Evolutionary conservation across 2,113 vertebrate species (phyloP), one percentile per base, ranked within the genome.

Genomic region (Anas platyrhynchos): DNA sequence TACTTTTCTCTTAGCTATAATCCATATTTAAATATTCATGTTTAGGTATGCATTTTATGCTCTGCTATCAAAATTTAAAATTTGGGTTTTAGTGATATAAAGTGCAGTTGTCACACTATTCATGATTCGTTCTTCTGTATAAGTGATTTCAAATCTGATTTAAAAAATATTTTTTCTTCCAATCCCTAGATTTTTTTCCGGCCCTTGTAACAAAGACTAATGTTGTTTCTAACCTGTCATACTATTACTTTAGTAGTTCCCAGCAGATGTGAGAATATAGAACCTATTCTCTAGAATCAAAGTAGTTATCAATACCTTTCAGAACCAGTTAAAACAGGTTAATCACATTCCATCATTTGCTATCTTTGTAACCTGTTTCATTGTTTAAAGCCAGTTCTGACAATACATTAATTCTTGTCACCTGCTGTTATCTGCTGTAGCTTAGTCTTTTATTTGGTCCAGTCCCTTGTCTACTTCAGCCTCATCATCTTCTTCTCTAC

Each of bases 141-240:
- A 80, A 68, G 14, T 66, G 48, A 20, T 25, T 76, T 81, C 17
- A 11, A 61, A 48, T 74, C 23, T 9, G 65, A 43, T 74, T 21
- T 25, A 6, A 83, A 14, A 38, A 69, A 23, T 4, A 2, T 2
- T 0, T 2, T 52, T 74, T 54, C 56, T 83, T 14, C 11, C 44
- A 36, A 6, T 56, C 2, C 1, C 11, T 85, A 18, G 5, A 74
- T 48, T 6, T 2, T 12, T 55, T 59, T 31, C 20, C 43, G 65
- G 22, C 13, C 1, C 4, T 0, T 75, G 1, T 36, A 43, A 16
- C 3, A 56, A 65, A 52, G 34, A 61, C 5, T 63, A 32, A 38
- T 10, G 3, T 59, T 73, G 16, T 73, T 86, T 81, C 27, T 77
- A 69, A 41, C 18, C 11, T 13, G 1, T 48, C 18, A 2, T 72